These are phyloP conservation scores for Caenorhabditis sp. DNA, from an alignment of 2,888 invertebrate genomes.

Conservation along the genomic window DNA sequence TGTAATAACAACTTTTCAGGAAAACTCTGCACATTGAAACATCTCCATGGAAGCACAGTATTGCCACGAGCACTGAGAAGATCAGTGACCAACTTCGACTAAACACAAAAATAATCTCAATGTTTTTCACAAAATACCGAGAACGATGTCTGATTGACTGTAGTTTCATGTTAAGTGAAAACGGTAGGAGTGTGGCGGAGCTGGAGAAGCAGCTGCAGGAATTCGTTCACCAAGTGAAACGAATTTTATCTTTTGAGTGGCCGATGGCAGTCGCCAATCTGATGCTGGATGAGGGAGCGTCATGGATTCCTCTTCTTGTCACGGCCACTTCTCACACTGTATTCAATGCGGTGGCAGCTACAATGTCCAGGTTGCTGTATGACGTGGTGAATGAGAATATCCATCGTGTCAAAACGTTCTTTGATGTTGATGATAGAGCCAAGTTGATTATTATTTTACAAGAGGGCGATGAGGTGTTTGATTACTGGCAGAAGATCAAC, in stretches of 20 bases:
- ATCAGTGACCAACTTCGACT: constrained; percentile 53
- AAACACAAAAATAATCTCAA: constrained; percentile 57
- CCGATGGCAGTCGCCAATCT: constrained; percentile 69
- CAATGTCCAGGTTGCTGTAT: constrained; percentile 65
- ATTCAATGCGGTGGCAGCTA: constrained; percentile 70
- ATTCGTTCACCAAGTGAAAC: constrained; percentile 64
- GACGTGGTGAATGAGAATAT: constrained; percentile 67
- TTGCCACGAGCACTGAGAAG: constrained; percentile 47
- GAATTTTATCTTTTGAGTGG: constrained; percentile 66
- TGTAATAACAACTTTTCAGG: no score
- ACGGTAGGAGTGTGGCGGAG: constrained; percentile 57
- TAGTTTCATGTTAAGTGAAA: constrained; percentile 58
- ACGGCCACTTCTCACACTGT: constrained; percentile 59
- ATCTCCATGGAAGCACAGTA: constrained; percentile 29
- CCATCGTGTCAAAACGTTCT: constrained; percentile 47
- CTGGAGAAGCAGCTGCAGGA: constrained; percentile 61
- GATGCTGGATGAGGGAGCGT: constrained; percentile 69
- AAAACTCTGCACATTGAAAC: constrained; percentile 14
- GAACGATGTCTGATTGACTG: constrained; percentile 58
- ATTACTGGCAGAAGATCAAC: constrained; percentile 58
- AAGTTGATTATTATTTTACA: constrained; percentile 44
- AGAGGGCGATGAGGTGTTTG: constrained; percentile 54
- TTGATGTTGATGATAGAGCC: constrained; percentile 51
- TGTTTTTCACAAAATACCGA: constrained; percentile 58
- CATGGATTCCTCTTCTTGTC: constrained; percentile 69